Percentiles rank a stretch among this genome's conserved stretches.
These are phyloP conservation scores for Rhyacophila evoluta DNA, from an alignment of 2,888 invertebrate species.

Conservation along the genomic window DNA sequence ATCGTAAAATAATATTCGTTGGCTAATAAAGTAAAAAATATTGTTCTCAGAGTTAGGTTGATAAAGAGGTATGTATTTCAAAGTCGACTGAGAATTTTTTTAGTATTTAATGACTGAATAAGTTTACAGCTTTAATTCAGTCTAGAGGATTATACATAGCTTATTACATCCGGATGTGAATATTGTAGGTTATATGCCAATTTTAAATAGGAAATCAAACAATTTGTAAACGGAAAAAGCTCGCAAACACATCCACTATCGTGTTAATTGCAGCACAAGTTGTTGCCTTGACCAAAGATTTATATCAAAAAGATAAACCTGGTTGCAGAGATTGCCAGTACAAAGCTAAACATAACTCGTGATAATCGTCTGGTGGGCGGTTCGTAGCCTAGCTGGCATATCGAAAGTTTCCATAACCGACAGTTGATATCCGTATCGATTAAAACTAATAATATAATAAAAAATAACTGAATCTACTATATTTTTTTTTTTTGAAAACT, in stretches of 20 bases:
- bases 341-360: conserved; percentile 10
- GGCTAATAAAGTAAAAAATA: too few species aligned
- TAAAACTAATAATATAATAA: too few species aligned
- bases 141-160: too few species aligned
- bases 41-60: too few species aligned
- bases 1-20: too few species aligned
- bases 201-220: neutral
- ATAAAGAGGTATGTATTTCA: too few species aligned
- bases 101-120: too few species aligned
- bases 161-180: too few species aligned
- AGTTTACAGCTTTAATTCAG: too few species aligned
- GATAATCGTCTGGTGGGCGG: conserved; percentile 5
- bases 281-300: conserved; percentile 2
- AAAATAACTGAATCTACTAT: too few species aligned
- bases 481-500: too few species aligned
- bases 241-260: neutral
- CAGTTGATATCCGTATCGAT: neutral
- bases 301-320: conserved; percentile 15
- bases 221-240: neutral
- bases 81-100: too few species aligned
- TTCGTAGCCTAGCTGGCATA: neutral
- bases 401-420: neutral
- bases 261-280: conserved; percentile 5
- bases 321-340: conserved; percentile 18
- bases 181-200: neutral